phyloP scores from a whole-genome alignment of 2,888 invertebrate species.

The Temnothorax ravouxi region DNA sequence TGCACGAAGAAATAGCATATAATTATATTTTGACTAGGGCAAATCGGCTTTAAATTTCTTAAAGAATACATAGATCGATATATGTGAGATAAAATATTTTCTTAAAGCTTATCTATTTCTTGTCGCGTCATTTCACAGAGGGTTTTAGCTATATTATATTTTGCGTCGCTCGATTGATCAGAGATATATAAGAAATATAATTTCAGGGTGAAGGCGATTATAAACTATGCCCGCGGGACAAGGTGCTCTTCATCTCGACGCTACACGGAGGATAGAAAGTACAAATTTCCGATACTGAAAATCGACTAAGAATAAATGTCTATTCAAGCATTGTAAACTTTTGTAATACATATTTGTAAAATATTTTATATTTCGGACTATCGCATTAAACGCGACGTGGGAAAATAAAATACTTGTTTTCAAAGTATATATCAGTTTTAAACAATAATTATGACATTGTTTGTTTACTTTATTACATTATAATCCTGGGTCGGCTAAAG shows the following conservation, averaged over 20 bases:
- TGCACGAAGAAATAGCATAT: not conserved
- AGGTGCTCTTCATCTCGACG: slow-evolving; percentile 94
- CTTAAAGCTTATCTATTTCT: not conserved
- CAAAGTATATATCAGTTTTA: slow-evolving; percentile 78
- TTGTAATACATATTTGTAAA: slow-evolving; percentile 17
- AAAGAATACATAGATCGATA: not conserved
- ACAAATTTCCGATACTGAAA: not conserved
- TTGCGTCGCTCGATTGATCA: slow-evolving; percentile 25
- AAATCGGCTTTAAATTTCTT: not conserved
- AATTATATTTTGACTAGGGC: not conserved
- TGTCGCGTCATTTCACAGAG: not conserved
- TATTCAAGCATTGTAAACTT: not conserved
- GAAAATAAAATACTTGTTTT: slow-evolving; percentile 79
- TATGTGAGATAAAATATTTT: slow-evolving; percentile 2
- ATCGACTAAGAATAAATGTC: slow-evolving; percentile 28
- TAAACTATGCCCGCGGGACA: slow-evolving; percentile 90
- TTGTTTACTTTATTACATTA: not conserved
- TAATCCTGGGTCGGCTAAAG: not conserved
- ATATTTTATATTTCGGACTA: slow-evolving; percentile 2
- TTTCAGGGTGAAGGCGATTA: slow-evolving; percentile 91
- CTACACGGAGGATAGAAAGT: slow-evolving; percentile 91
- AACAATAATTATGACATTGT: slow-evolving; percentile 79
- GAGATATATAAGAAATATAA: slow-evolving; percentile 33
- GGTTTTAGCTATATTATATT: slow-evolving; percentile 16
- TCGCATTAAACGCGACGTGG: not conserved